A percentile compares a stretch with the other conserved stretches of the same genome.
These are phyloP conservation scores for Sciurus carolinensis DNA, from an alignment of 2,797 vertebrate species.

Conservation along the genomic window DNA sequence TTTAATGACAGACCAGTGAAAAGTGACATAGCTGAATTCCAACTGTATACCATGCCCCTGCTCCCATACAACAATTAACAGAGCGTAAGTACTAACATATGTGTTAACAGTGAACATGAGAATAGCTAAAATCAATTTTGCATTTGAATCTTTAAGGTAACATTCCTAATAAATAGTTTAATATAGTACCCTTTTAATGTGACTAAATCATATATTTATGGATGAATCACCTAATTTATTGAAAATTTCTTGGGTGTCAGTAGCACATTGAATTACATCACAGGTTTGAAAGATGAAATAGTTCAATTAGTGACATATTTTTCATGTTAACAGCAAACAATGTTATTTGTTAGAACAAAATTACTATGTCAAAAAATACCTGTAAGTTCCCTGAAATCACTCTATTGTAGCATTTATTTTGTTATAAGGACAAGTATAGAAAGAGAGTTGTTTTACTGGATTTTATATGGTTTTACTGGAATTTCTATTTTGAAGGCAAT, in stretches of 20 bases:
- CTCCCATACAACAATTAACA: not conserved
- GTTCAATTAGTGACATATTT: not conserved
- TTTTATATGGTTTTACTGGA: slow-evolving; percentile 32
- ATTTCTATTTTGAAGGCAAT: not conserved
- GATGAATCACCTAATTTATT: not conserved
- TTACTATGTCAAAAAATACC: not conserved
- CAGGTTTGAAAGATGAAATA: not conserved
- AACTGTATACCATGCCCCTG: not conserved
- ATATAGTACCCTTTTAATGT: not conserved
- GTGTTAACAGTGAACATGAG: not conserved
- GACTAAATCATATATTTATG: not conserved
- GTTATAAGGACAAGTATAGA: slow-evolving; percentile 33
- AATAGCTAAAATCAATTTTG: slow-evolving; percentile 21
- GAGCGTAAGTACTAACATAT: not conserved
- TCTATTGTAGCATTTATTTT: slow-evolving; percentile 71
- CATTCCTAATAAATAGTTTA: not conserved
- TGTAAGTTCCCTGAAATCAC: slow-evolving; percentile 54
- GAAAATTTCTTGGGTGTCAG: not conserved
- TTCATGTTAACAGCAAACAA: slow-evolving; percentile 56
- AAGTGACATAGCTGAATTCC: not conserved
- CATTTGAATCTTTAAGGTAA: not conserved
- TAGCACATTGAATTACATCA: not conserved
- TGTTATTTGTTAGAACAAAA: slow-evolving; percentile 65
- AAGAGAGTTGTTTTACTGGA: slow-evolving; percentile 53
- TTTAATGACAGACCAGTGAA: not conserved